Evolutionary conservation across 2,113 vertebrate species (phyloP).

Genomic region (Pteropus alecto): DNA sequence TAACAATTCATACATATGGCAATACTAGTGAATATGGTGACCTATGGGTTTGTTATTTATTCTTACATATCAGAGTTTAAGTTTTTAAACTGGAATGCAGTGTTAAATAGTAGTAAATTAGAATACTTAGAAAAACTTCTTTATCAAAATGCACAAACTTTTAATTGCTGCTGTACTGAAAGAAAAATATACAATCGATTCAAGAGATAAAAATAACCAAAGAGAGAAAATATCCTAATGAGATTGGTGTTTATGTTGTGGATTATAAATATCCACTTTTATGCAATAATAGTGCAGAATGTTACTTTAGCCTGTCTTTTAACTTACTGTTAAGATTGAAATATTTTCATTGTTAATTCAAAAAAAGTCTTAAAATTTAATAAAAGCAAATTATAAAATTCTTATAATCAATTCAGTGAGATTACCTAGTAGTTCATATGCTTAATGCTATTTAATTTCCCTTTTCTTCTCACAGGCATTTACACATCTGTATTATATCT

Average conservation of each 20-base stretch:
- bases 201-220: slow-evolving; percentile 50
- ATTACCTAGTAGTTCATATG: neutral
- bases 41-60: neutral
- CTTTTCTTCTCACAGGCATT: slow-evolving; percentile 4
- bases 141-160: slow-evolving; percentile 59
- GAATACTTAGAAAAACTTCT: slow-evolving; percentile 54
- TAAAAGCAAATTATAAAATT: slow-evolving; percentile 58
- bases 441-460: slow-evolving; percentile 35
- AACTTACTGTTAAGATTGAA: slow-evolving; percentile 48
- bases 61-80: neutral
- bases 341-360: slow-evolving; percentile 20
- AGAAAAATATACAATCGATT: slow-evolving; percentile 54
- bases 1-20: neutral
- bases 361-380: slow-evolving; percentile 37
- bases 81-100: slow-evolving; percentile 19
- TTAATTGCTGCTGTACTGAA: slow-evolving; percentile 66
- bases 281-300: neutral
- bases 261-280: slow-evolving; percentile 30
- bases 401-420: neutral
- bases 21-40: slow-evolving; percentile 49
- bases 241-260: slow-evolving; percentile 47
- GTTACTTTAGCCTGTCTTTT: slow-evolving; percentile 17
- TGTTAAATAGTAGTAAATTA: slow-evolving; percentile 47
- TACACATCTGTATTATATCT: slow-evolving; percentile 48
- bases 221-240: slow-evolving; percentile 52